Percentiles rank a stretch among this genome's conserved stretches.
Conservation (phyloP, 2,797 vertebrate species). For the Nannoperca australis region DNA sequence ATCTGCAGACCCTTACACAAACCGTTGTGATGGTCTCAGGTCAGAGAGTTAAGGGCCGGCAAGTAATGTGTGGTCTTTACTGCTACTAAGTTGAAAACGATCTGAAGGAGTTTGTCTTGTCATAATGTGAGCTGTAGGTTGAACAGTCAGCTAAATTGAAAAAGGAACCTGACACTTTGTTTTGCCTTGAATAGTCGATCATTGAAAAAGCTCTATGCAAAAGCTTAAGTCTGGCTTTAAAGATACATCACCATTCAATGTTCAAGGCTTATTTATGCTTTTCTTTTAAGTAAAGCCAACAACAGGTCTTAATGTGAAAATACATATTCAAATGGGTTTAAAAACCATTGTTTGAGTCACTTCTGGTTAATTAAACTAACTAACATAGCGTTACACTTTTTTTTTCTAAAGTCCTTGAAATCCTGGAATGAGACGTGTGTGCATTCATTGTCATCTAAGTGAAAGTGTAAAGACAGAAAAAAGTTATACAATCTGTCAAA, state of each 20-base stretch:
- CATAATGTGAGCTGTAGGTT: slow-evolving; percentile 15
- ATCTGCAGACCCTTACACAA: slow-evolving; percentile 58
- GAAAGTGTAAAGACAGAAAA: slow-evolving; percentile 2
- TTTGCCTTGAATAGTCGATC: slow-evolving; percentile 4
- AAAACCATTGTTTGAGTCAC: not conserved
- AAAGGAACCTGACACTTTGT: slow-evolving; percentile 18
- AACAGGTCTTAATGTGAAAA: slow-evolving; percentile 11
- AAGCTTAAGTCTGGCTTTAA: not conserved
- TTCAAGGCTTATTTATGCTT: slow-evolving; percentile 14
- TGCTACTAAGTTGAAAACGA: slow-evolving; percentile 10
- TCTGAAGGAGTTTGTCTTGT: slow-evolving; percentile 34
- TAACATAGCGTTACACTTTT: not conserved
- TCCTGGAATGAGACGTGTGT: not conserved
- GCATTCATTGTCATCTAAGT: slow-evolving; percentile 3
- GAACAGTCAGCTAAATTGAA: slow-evolving; percentile 13
- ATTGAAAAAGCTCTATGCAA: slow-evolving; percentile 11
- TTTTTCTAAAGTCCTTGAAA: slow-evolving; percentile 6
- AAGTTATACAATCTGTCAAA: slow-evolving; percentile 15
- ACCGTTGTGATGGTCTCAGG: slow-evolving; percentile 37
- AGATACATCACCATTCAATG: not conserved
- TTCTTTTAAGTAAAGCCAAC: not conserved
- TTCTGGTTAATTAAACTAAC: slow-evolving; percentile 5
- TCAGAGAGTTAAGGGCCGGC: slow-evolving; percentile 8
- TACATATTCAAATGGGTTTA: slow-evolving; percentile 5
- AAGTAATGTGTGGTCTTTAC: slow-evolving; percentile 33